Conservation (phyloP, 1,140 invertebrate species). For the Listronotus bonariensis region DNA sequence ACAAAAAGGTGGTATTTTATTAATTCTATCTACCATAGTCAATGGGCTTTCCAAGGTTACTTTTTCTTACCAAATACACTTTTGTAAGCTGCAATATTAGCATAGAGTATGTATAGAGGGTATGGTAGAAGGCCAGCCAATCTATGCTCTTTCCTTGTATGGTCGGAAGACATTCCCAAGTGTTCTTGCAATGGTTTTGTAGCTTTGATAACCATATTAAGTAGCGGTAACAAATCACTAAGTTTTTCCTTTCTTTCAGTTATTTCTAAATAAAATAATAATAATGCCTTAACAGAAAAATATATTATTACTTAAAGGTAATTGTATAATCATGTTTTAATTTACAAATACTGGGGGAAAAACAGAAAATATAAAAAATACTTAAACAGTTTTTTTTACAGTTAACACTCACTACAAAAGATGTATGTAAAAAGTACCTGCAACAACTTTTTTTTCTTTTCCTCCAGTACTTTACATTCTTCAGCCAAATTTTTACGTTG, state of each 20-base stretch:
- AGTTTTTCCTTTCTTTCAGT: slow-evolving; percentile 79
- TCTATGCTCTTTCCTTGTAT: slow-evolving; percentile 74
- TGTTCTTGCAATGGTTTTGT: slow-evolving; percentile 91
- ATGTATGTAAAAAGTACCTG: slow-evolving; percentile 45
- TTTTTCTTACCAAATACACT: slow-evolving; percentile 65
- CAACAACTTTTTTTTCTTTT: slow-evolving; percentile 68
- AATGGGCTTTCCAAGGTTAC: not conserved
- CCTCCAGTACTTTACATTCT: slow-evolving; percentile 73
- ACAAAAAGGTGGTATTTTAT: too few relatives aligned
- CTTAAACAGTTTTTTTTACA: too few relatives aligned
- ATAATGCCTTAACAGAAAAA: too few relatives aligned
- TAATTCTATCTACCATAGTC: too few relatives aligned
- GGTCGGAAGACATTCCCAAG: slow-evolving; percentile 76
- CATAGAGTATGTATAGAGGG: slow-evolving; percentile 87
- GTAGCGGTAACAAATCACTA: slow-evolving; percentile 79
- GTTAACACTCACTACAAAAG: too few relatives aligned
- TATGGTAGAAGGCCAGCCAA: slow-evolving; percentile 77
- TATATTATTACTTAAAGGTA: too few relatives aligned
- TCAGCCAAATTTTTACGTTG: slow-evolving; percentile 83
- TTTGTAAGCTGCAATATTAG: slow-evolving; percentile 82
- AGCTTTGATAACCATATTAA: slow-evolving; percentile 74
- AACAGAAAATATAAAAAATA: too few relatives aligned
- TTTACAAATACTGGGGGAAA: too few relatives aligned
- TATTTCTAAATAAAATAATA: slow-evolving; percentile 62
- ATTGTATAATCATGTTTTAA: too few relatives aligned